Evolutionary conservation across 2,888 invertebrate genomes (phyloP), one percentile per base, ranked within the genome.

Genomic region (Liposcelis brunnea): DNA sequence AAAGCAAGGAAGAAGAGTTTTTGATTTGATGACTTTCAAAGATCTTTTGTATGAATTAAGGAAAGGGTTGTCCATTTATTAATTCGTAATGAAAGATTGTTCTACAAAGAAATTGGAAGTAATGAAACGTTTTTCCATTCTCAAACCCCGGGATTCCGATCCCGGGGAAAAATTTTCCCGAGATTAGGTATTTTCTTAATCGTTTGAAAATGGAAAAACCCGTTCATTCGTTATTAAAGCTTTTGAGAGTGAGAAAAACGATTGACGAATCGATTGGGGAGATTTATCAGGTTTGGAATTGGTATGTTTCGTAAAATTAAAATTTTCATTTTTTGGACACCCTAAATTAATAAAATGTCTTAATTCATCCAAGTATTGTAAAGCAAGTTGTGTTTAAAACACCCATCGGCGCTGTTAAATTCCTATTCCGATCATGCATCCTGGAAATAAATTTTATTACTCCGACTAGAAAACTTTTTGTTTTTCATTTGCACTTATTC

Each of bases 351-450:
- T 15, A 16, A 35, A 35, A 16, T 14, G 35, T 16, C 35, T 15
- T 35, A 35, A 14, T 35, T 35, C 35, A 35, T 35, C 16, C 35
- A 35, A 15, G 35, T 35, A 15, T 35, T 35, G 15, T 16, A 15
- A 16, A 15, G 35, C 35, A 35, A 26, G 26, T 26, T 26, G 26
- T 8, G 26, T 40, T 19, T 40, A 40, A 19, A 40, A 21, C 16
- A 40, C 40, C 40, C 40, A 18, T 40, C 19, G 40, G 40, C 40
- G 40, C 19, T 15, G 35, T 40, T 19, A 18, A 40, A n/a, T 40
- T 40, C 40, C 40, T 40, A 40, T 40, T 40, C 40, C 40, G 21
- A 40, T 40, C 40, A 19, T 40, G 40, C 21, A 40, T 40, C 40
- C 21, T 40, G 15, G 19, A 40, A 40, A 40, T 40, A 40, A 40